These are phyloP conservation scores for Pseudochromis fuscus DNA, from an alignment of 2,797 vertebrate species.

Conservation along the genomic window DNA sequence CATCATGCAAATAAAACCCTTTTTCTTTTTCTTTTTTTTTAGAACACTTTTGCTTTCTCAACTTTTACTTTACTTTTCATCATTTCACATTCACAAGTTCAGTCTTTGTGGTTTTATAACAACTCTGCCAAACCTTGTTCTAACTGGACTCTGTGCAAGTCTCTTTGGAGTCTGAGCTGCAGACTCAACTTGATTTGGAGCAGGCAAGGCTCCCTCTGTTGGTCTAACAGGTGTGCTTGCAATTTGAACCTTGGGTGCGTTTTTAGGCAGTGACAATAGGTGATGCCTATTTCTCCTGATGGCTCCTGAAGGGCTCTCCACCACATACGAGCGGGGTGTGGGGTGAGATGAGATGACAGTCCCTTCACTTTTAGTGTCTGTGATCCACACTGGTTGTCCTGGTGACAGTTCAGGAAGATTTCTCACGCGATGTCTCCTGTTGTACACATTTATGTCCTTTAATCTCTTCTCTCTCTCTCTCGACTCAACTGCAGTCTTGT, in stretches of 20 bases:
- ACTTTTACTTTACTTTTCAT: too few relatives aligned
- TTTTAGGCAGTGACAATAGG: background rate
- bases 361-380: background rate
- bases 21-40: too few relatives aligned
- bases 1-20: too few relatives aligned
- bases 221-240: background rate
- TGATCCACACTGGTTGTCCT: conserved; percentile 12
- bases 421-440: conserved; percentile 3
- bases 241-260: background rate
- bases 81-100: background rate
- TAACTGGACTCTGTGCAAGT: background rate
- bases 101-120: background rate
- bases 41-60: too few relatives aligned
- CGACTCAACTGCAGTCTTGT: background rate
- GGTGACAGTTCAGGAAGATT: background rate
- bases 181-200: background rate
- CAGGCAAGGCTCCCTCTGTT: too few relatives aligned
- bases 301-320: background rate
- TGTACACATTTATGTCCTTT: background rate
- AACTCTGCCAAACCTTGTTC: background rate
- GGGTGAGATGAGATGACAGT: background rate
- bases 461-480: background rate
- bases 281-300: background rate
- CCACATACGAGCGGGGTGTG: background rate
- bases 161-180: background rate